phyloP scores from a whole-genome alignment of 2,113 vertebrate species.

The Oncorhynchus clarkii region DNA sequence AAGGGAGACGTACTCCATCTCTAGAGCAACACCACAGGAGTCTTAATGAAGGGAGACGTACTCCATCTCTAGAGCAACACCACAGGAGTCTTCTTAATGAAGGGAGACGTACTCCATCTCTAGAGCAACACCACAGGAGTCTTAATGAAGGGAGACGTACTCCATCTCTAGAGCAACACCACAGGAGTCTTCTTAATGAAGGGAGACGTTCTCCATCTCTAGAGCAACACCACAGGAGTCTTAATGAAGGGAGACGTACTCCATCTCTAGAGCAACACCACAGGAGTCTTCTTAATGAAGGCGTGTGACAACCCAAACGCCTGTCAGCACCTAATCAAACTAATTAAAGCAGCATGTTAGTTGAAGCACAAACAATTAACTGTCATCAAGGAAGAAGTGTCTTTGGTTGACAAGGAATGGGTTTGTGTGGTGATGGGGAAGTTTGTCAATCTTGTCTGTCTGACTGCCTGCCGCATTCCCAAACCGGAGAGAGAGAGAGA shows the following conservation, averaged over 20 bases:
- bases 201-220: neutral
- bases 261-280: neutral
- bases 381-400: conserved; percentile 27
- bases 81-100: neutral
- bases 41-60: too few species aligned
- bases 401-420: neutral
- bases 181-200: neutral
- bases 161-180: neutral
- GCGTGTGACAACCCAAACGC: neutral
- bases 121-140: neutral
- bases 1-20: neutral
- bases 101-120: neutral
- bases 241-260: too few species aligned
- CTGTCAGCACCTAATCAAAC: conserved; percentile 10
- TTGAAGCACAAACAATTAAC: conserved; percentile 10
- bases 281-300: neutral
- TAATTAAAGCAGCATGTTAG: conserved; percentile 19
- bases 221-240: neutral
- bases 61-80: neutral
- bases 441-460: conserved; percentile 16
- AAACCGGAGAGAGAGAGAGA: conserved; percentile 19
- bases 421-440: conserved; percentile 8
- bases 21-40: neutral
- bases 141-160: too few species aligned
- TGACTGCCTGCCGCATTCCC: conserved; percentile 7